These are phyloP conservation scores for Zaprionus kolodkinae DNA, from an alignment of 1,140 invertebrate species.

Conservation along the genomic window DNA sequence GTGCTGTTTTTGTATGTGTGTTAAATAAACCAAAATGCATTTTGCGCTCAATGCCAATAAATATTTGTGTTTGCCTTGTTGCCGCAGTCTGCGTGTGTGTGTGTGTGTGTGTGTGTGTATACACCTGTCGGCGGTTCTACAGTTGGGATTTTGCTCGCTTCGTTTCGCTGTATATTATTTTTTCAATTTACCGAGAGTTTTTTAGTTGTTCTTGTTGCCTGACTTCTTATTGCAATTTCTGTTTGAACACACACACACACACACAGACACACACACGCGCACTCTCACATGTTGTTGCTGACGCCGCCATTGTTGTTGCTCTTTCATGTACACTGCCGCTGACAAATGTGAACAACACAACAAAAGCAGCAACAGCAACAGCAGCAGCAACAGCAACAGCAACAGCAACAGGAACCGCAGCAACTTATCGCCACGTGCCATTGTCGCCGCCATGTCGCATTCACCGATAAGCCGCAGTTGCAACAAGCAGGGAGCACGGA, in stretches of 20 bases:
- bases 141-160: slow-evolving; percentile 20
- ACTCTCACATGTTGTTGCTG: neutral
- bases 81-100: slow-evolving; percentile 9
- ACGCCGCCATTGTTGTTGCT: slow-evolving; percentile 27
- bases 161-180: slow-evolving; percentile 46
- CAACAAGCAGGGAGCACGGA: neutral
- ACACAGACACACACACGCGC: neutral
- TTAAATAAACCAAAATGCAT: slow-evolving; percentile 40
- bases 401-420: slow-evolving; percentile 17
- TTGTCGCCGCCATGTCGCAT: slow-evolving; percentile 57
- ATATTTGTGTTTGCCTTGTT: slow-evolving; percentile 58
- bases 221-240: slow-evolving; percentile 40
- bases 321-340: slow-evolving; percentile 22
- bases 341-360: slow-evolving; percentile 46
- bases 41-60: slow-evolving; percentile 50
- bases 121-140: slow-evolving; percentile 7
- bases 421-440: slow-evolving; percentile 46
- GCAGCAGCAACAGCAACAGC: slow-evolving; percentile 9
- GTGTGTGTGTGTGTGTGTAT: neutral
- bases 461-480: slow-evolving; percentile 54
- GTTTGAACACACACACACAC: neutral
- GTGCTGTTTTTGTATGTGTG: neutral
- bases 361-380: neutral
- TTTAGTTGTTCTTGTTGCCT: slow-evolving; percentile 15
- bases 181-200: slow-evolving; percentile 54